Percentiles rank a stretch among this genome's conserved stretches.
phyloP scores from a whole-genome alignment of 2,888 invertebrate species.

The Phytoseiulus persimilis region DNA sequence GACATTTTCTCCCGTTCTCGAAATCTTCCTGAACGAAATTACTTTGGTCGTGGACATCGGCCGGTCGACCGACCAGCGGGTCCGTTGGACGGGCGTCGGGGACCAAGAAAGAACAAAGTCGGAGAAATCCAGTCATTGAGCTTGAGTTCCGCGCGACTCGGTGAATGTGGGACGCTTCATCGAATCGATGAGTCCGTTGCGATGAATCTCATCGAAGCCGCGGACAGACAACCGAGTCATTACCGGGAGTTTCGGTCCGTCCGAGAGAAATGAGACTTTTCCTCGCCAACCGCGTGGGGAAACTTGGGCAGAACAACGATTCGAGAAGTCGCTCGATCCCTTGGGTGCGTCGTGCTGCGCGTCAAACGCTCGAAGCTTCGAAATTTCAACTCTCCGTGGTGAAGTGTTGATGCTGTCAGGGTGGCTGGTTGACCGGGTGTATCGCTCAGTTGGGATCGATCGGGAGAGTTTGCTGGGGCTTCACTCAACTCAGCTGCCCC shows the following conservation, averaged over 20 bases:
- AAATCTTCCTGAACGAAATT: background rate
- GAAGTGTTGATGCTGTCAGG: background rate
- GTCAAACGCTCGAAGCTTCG: background rate
- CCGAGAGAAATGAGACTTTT: too few species aligned
- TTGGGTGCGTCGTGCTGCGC: background rate
- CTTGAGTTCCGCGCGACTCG: background rate
- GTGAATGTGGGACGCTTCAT: too few species aligned
- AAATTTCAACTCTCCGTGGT: background rate
- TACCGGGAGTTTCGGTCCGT: too few species aligned
- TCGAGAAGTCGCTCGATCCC: background rate
- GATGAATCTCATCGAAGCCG: too few species aligned
- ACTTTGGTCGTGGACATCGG: background rate
- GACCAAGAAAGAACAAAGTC: background rate
- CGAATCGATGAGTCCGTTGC: too few species aligned
- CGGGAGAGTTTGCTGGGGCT: background rate
- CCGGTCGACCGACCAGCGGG: background rate
- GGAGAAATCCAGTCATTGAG: background rate
- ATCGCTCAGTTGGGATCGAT: background rate
- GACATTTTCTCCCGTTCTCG: background rate
- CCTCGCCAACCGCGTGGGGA: too few species aligned
- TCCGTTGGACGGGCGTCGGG: background rate
- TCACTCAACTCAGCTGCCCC: conserved; percentile 5
- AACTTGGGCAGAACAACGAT: too few species aligned
- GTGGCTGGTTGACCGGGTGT: background rate
- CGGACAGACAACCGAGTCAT: too few species aligned